phyloP scores from a whole-genome alignment of 2,888 invertebrate genomes.

The Branchipolynoe longqiensis region DNA sequence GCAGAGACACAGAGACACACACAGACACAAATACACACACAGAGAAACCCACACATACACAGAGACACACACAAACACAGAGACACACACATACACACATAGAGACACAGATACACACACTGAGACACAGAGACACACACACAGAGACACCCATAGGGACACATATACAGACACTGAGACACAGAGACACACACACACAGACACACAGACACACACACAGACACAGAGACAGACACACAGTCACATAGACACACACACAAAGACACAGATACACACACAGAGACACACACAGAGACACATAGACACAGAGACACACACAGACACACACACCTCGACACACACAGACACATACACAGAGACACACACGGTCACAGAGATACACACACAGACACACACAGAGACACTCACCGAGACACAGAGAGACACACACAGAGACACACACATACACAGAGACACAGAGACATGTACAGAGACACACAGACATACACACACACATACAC shows the following conservation, averaged over 20 bases:
- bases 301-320: background rate
- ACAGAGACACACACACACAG: background rate
- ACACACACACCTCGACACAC: background rate
- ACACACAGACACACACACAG: background rate
- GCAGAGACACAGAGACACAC: too few species aligned
- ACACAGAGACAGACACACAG: conserved; percentile 1
- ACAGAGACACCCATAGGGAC: background rate
- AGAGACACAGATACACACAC: background rate
- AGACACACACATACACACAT: background rate
- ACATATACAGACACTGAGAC: background rate
- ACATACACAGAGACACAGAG: background rate
- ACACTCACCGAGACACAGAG: background rate
- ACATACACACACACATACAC: conserved; percentile 18
- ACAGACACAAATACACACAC: too few species aligned
- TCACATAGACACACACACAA: background rate
- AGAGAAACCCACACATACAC: too few species aligned
- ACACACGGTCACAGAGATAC: background rate
- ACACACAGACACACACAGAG: background rate
- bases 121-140: background rate
- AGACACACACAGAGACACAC: background rate
- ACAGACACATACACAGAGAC: background rate
- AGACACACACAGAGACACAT: background rate
- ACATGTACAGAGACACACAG: background rate
- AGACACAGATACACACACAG: background rate
- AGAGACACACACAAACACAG: too few species aligned